A percentile compares a stretch with the other conserved stretches of the same genome.
Conservation (phyloP, 2,113 vertebrate species). For the Pheucticus melanocephalus region DNA sequence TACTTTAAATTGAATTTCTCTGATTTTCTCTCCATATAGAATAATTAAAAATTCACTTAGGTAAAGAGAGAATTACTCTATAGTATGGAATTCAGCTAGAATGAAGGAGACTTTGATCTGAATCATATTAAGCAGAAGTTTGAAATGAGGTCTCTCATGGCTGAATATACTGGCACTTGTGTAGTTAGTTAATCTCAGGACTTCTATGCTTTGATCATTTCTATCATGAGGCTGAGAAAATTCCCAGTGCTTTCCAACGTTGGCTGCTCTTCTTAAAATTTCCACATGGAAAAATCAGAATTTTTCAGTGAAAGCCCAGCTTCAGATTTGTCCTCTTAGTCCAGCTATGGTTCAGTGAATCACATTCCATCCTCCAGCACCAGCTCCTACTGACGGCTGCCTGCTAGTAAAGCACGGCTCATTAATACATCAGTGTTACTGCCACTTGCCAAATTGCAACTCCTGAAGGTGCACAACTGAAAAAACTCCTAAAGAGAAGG, state of each 20-base stretch:
- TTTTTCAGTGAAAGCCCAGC: background rate
- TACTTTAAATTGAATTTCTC: background rate
- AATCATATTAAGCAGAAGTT: background rate
- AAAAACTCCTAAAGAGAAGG: background rate
- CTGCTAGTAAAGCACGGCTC: background rate
- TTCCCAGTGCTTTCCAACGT: background rate
- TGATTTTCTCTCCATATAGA: background rate
- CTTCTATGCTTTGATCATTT: slow-evolving; percentile 14
- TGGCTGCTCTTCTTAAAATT: background rate
- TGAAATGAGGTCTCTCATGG: background rate
- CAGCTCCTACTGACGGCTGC: background rate
- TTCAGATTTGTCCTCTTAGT: background rate
- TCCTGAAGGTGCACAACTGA: background rate
- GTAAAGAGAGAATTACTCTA: background rate
- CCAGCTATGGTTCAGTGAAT: background rate
- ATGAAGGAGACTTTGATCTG: slow-evolving; percentile 27
- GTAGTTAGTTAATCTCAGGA: background rate
- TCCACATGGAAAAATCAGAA: background rate
- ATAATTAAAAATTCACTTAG: slow-evolving; percentile 10
- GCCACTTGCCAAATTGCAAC: background rate
- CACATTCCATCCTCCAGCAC: background rate
- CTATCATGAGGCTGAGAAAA: background rate
- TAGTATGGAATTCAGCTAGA: background rate
- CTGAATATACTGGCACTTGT: background rate
- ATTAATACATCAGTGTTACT: background rate